phyloP scores from a whole-genome alignment of 1,140 invertebrate genomes.

The Drosophila bifasciata region DNA sequence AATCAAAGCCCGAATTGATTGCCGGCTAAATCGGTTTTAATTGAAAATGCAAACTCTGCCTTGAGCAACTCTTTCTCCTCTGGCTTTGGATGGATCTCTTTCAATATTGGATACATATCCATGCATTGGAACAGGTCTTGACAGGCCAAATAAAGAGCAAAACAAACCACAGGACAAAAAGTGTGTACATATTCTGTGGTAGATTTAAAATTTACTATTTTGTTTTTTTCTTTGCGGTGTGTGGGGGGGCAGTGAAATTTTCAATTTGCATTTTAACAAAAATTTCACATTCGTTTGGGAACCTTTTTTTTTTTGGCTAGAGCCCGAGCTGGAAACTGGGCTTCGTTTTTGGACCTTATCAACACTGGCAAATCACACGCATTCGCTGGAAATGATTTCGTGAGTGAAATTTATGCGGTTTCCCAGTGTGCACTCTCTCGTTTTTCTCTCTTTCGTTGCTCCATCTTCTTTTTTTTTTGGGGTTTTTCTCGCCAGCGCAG shows the following conservation, averaged over 20 bases:
- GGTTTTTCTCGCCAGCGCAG: slow-evolving; percentile 7
- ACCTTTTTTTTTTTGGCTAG: slow-evolving; percentile 42
- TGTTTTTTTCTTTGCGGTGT: not conserved
- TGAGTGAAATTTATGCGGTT: slow-evolving; percentile 66
- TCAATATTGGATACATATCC: not conserved
- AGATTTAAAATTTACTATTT: slow-evolving; percentile 69
- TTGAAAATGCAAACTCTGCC: slow-evolving; percentile 60
- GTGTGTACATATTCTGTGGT: slow-evolving; percentile 23
- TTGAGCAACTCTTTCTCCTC: slow-evolving; percentile 28
- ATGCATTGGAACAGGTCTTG: slow-evolving; percentile 28
- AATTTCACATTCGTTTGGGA: slow-evolving; percentile 39
- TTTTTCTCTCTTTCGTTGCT: slow-evolving; percentile 12
- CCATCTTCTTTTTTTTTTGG: slow-evolving; percentile 24
- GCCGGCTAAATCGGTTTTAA: slow-evolving; percentile 58
- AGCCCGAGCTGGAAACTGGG: slow-evolving; percentile 18
- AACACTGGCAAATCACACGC: slow-evolving; percentile 68
- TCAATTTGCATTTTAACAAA: slow-evolving; percentile 75
- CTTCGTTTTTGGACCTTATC: slow-evolving; percentile 57
- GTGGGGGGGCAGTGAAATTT: slow-evolving; percentile 52
- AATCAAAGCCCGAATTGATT: slow-evolving; percentile 52
- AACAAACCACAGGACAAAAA: slow-evolving; percentile 5
- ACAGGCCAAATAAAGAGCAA: slow-evolving; percentile 27
- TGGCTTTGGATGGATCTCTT: slow-evolving; percentile 15
- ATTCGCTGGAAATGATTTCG: slow-evolving; percentile 68
- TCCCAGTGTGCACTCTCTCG: slow-evolving; percentile 40